A percentile compares a stretch with the other conserved stretches of the same genome.
Evolutionary conservation across 2,888 invertebrate genomes (phyloP).

Genomic region (Drosophila diplacantha): DNA sequence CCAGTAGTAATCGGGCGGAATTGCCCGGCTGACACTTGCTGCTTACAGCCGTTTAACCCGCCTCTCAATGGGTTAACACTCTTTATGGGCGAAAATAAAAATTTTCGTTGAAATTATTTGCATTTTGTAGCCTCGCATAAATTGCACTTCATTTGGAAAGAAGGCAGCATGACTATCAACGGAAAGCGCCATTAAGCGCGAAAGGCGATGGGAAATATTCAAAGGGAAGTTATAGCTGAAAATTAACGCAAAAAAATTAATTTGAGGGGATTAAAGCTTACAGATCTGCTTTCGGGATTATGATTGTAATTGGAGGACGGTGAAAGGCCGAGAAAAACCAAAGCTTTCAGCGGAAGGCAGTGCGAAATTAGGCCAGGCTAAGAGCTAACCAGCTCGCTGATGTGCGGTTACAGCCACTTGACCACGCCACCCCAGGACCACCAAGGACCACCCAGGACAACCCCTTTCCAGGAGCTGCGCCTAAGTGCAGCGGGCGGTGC

Average conservation of each 20-base stretch:
- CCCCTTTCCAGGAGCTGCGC: slow-evolving; percentile 19
- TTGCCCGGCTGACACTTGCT: slow-evolving; percentile 65
- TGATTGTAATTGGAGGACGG: slow-evolving; percentile 9
- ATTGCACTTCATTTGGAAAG: slow-evolving; percentile 43
- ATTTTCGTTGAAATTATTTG: slow-evolving; percentile 49
- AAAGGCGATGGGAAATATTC: slow-evolving; percentile 5
- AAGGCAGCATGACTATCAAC: slow-evolving; percentile 5
- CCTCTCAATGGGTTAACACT: slow-evolving; percentile 42
- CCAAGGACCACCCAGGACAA: not conserved
- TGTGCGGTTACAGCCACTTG: slow-evolving; percentile 61
- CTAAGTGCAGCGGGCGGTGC: slow-evolving; percentile 48
- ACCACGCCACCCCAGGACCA: slow-evolving; percentile 4
- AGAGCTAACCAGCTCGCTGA: slow-evolving; percentile 43
- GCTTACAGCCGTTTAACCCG: slow-evolving; percentile 65
- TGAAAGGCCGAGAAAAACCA: not conserved
- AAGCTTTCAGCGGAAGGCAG: slow-evolving; percentile 51
- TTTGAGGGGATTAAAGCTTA: not conserved
- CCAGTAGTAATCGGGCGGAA: slow-evolving; percentile 45
- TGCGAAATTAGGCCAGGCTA: slow-evolving; percentile 57
- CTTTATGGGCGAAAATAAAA: slow-evolving; percentile 47
- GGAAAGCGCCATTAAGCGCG: slow-evolving; percentile 27
- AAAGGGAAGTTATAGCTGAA: slow-evolving; percentile 9
- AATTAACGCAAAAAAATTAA: not conserved
- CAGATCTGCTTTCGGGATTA: slow-evolving; percentile 19
- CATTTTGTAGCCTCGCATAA: slow-evolving; percentile 57